These are phyloP conservation scores for Beaufortia kweichowensis DNA, from an alignment of 2,113 vertebrate genomes.

Conservation along the genomic window DNA sequence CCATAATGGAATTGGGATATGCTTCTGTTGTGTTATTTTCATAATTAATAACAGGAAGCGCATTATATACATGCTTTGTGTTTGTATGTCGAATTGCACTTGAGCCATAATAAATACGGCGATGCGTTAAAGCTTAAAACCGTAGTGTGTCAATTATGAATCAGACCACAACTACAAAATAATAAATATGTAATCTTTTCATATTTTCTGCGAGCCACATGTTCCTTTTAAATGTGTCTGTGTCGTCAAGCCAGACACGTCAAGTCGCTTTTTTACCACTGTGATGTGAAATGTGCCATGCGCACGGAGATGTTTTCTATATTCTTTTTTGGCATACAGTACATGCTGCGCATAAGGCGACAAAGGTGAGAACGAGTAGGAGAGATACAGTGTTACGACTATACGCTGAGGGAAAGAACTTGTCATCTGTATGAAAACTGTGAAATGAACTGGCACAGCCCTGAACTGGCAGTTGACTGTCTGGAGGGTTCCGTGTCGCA, in stretches of 20 bases:
- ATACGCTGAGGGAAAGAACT: constrained; percentile 16
- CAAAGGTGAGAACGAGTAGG: constrained; percentile 9
- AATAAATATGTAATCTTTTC: constrained; percentile 54
- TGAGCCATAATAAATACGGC: constrained; percentile 71
- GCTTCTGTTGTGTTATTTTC: constrained; percentile 90
- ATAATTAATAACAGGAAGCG: constrained; percentile 88
- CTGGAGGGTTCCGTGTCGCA: background rate
- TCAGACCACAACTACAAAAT: constrained; percentile 67
- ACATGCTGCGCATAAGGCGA: background rate
- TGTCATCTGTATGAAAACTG: constrained; percentile 32
- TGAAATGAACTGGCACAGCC: constrained; percentile 1
- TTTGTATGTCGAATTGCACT: constrained; percentile 76
- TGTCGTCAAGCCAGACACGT: background rate
- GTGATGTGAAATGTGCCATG: background rate
- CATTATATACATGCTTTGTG: constrained; percentile 76
- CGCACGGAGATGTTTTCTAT: background rate
- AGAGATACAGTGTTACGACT: constrained; percentile 13
- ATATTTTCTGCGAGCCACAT: constrained; percentile 18
- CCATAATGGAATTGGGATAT: constrained; percentile 94
- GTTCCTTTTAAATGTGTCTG: background rate
- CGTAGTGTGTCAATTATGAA: constrained; percentile 71
- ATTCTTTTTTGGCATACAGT: constrained; percentile 14
- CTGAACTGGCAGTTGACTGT: constrained; percentile 23
- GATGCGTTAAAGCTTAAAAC: constrained; percentile 69
- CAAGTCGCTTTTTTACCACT: background rate